These are phyloP conservation scores for Ochropacha duplaris DNA, from an alignment of 2,888 invertebrate genomes.

Conservation along the genomic window DNA sequence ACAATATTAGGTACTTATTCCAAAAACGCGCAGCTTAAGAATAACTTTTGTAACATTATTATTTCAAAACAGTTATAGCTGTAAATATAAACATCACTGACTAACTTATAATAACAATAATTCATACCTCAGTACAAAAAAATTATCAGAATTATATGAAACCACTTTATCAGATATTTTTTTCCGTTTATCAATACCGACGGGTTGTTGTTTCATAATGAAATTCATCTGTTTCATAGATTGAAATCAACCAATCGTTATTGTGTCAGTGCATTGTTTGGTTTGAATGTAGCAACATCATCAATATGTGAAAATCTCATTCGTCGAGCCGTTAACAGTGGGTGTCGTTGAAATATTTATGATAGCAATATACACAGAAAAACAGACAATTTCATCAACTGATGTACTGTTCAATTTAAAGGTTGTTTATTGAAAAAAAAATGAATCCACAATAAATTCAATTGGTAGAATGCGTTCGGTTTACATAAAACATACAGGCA, in stretches of 20 bases:
- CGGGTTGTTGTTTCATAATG: conserved; percentile 25
- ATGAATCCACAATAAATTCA: background rate
- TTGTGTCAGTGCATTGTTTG: conserved; percentile 60
- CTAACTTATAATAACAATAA: too few relatives aligned
- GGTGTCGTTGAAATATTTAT: conserved; percentile 64
- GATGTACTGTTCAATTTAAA: conserved; percentile 43
- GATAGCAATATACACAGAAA: conserved; percentile 54
- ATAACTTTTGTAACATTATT: too few relatives aligned
- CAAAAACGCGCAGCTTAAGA: too few relatives aligned
- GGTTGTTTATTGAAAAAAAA: background rate
- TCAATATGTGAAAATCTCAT: conserved; percentile 76
- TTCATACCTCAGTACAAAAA: background rate
- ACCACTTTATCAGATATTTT: conserved; percentile 13
- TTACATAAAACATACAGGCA: background rate
- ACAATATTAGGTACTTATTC: too few relatives aligned
- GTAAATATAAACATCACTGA: too few relatives aligned
- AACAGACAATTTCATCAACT: conserved; percentile 61
- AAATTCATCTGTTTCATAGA: conserved; percentile 53
- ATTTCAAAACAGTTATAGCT: too few relatives aligned
- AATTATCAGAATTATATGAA: background rate
- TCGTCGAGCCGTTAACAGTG: conserved; percentile 54
- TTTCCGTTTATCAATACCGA: conserved; percentile 27
- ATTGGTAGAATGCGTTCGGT: background rate
- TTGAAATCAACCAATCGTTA: conserved; percentile 67
- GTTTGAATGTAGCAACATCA: conserved; percentile 68